phyloP scores from a whole-genome alignment of 2,888 invertebrate species.

The Rosalia funebris region DNA sequence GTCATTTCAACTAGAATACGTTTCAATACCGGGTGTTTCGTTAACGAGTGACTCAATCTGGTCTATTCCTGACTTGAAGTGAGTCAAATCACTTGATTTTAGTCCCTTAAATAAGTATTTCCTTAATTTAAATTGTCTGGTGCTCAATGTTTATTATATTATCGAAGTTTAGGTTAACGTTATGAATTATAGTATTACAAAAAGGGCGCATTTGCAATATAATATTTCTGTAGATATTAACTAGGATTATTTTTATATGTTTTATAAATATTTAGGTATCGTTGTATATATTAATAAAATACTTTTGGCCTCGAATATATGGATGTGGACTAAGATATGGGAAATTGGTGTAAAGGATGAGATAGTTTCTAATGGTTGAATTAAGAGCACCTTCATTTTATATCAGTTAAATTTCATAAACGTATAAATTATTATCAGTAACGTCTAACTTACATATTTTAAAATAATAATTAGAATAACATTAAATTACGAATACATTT shows the following conservation, averaged over 20 bases:
- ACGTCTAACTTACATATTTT: too few species aligned
- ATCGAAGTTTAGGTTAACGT: slow-evolving; percentile 11
- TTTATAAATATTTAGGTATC: slow-evolving; percentile 1
- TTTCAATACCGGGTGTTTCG: background rate
- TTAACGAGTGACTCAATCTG: background rate
- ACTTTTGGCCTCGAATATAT: slow-evolving; percentile 18
- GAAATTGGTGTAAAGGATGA: too few species aligned
- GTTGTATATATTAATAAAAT: slow-evolving; percentile 16
- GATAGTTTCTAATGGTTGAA: too few species aligned
- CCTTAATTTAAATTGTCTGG: slow-evolving; percentile 26
- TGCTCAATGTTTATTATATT: slow-evolving; percentile 29
- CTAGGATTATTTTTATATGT: slow-evolving; percentile 13
- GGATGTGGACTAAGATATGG: too few species aligned
- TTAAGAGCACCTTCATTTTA: too few species aligned
- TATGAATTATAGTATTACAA: slow-evolving; percentile 21
- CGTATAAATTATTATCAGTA: too few species aligned
- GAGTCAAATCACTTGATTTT: background rate
- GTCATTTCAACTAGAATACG: background rate
- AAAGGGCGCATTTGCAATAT: slow-evolving; percentile 51
- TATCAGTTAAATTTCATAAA: too few species aligned
- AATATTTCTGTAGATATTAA: slow-evolving; percentile 37
- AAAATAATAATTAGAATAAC: too few species aligned
- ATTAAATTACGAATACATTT: too few species aligned
- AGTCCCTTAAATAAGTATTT: slow-evolving; percentile 4
- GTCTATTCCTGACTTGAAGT: background rate